Evolutionary conservation across 2,888 invertebrate species (phyloP).

Genomic region (Phasia obesa): DNA sequence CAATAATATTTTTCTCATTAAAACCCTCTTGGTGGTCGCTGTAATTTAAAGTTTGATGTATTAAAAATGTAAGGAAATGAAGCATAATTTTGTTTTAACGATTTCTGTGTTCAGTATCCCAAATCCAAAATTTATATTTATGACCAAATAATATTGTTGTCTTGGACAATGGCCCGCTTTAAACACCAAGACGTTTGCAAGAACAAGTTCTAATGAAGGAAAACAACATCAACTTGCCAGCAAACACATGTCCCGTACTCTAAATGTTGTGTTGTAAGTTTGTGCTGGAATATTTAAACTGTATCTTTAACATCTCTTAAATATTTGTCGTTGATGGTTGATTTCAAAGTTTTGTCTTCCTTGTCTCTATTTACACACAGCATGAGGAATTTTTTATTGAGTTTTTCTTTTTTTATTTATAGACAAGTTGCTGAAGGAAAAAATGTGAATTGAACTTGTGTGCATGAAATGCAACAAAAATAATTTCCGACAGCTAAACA

Average conservation of each 20-base stretch:
- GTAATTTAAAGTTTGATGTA: conserved; percentile 8
- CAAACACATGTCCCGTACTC: conserved; percentile 26
- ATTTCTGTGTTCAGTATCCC: neutral
- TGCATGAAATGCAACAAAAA: conserved; percentile 28
- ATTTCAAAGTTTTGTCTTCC: conserved; percentile 36
- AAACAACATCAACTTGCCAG: conserved; percentile 32
- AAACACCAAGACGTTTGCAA: neutral
- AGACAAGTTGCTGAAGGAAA: conserved; percentile 30
- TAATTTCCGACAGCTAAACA: conserved; percentile 49
- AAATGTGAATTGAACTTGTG: conserved; percentile 16
- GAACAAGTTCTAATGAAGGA: conserved; percentile 40
- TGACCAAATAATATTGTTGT: conserved; percentile 3
- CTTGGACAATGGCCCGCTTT: conserved; percentile 5
- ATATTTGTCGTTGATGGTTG: conserved; percentile 54
- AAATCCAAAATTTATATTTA: conserved; percentile 15
- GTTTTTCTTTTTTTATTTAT: conserved; percentile 54
- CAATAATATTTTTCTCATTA: neutral
- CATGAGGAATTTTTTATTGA: conserved; percentile 46
- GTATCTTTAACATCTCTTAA: conserved; percentile 33
- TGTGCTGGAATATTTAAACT: conserved; percentile 25
- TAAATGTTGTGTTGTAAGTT: neutral
- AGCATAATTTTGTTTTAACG: neutral
- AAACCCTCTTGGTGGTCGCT: conserved; percentile 19
- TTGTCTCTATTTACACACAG: conserved; percentile 63
- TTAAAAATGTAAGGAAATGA: conserved; percentile 7